Conservation (phyloP, 2,113 vertebrate genomes). For the Oenanthe oenanthe region DNA sequence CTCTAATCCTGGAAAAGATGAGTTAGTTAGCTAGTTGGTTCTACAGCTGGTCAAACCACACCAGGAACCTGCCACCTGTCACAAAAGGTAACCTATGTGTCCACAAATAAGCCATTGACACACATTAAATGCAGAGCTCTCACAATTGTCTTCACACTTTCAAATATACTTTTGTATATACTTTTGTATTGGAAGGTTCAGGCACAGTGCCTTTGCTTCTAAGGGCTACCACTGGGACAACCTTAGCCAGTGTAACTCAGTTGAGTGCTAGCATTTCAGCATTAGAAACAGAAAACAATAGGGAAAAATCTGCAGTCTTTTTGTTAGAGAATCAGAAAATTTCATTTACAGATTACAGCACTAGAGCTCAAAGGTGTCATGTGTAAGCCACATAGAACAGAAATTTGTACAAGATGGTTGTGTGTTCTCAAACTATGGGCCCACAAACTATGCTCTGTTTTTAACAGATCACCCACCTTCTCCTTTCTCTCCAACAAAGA, state of each 20-base stretch:
- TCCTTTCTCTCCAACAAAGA: neutral
- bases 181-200: neutral
- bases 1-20: slow-evolving; percentile 70
- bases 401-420: neutral
- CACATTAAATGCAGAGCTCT: neutral
- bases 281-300: neutral
- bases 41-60: neutral
- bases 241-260: neutral
- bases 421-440: neutral
- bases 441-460: neutral
- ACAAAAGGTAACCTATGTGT: neutral
- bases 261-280: neutral
- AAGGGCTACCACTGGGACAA: neutral
- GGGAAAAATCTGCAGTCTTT: neutral
- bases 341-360: neutral
- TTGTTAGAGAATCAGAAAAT: neutral
- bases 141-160: neutral
- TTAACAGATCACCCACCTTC: neutral
- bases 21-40: neutral
- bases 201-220: neutral
- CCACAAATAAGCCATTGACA: neutral
- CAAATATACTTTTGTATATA: neutral
- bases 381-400: neutral
- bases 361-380: neutral
- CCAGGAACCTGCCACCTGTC: neutral